Evolutionary conservation across 1,140 invertebrate species (phyloP).

Genomic region (Geopemphigus sp.): DNA sequence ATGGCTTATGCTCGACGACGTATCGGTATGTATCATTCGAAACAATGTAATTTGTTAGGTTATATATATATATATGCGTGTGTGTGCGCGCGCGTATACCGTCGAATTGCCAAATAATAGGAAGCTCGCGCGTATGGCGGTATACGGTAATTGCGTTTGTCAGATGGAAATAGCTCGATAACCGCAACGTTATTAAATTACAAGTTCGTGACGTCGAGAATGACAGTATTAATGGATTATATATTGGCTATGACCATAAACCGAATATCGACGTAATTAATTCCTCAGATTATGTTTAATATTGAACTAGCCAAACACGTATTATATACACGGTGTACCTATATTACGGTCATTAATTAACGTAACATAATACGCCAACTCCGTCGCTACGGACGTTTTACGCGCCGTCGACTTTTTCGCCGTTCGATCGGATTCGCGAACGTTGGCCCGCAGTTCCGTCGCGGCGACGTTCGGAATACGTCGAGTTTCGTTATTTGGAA

Average conservation of each 20-base stretch:
- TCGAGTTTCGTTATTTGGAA: too few species aligned
- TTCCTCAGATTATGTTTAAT: constrained; percentile 27
- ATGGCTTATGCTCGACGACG: not conserved
- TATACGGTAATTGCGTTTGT: constrained; percentile 16
- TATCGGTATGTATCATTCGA: not conserved
- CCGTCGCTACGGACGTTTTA: too few species aligned
- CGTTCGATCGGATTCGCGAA: too few species aligned
- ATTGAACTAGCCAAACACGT: not conserved
- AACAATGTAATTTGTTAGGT: constrained; percentile 11
- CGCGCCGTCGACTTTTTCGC: too few species aligned
- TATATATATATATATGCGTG: too few species aligned
- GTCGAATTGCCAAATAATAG: constrained; percentile 9
- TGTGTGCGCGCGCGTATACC: too few species aligned
- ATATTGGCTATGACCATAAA: constrained; percentile 10
- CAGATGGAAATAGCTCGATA: constrained; percentile 24
- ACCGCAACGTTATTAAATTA: constrained; percentile 31
- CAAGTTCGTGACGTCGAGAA: constrained; percentile 18
- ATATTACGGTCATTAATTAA: not conserved
- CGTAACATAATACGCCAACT: too few species aligned
- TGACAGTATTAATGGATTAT: constrained; percentile 34
- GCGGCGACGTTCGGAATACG: too few species aligned
- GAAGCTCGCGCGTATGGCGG: not conserved
- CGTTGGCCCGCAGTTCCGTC: too few species aligned
- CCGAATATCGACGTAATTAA: constrained; percentile 36
- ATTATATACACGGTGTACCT: not conserved